phyloP scores from a whole-genome alignment of 2,888 invertebrate genomes.

The Aphrophora alni region DNA sequence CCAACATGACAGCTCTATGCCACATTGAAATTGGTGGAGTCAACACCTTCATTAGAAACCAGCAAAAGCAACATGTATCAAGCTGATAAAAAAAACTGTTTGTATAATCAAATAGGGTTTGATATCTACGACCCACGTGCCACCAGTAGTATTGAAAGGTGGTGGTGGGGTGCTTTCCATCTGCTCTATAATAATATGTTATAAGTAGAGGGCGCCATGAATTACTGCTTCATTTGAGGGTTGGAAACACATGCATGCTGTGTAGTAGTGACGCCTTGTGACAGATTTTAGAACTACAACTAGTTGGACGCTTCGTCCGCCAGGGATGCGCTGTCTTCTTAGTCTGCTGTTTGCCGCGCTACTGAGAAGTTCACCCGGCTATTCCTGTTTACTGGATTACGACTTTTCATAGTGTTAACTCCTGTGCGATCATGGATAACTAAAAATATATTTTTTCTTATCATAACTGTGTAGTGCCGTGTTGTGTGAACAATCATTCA shows the following conservation, averaged over 20 bases:
- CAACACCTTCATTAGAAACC: too few relatives aligned
- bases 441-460: constrained; percentile 9
- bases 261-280: constrained; percentile 35
- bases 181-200: constrained; percentile 37
- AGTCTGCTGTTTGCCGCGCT: constrained; percentile 37
- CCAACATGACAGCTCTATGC: too few relatives aligned
- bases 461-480: constrained; percentile 23
- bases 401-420: constrained; percentile 19
- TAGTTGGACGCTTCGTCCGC: constrained; percentile 22
- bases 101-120: neutral
- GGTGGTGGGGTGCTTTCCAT: constrained; percentile 20
- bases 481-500: constrained; percentile 15
- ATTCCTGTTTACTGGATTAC: constrained; percentile 16
- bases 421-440: constrained; percentile 38
- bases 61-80: too few relatives aligned
- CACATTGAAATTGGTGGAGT: too few relatives aligned
- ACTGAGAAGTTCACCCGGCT: constrained; percentile 2
- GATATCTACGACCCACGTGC: neutral
- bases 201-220: constrained; percentile 36
- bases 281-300: constrained; percentile 31
- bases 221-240: constrained; percentile 30
- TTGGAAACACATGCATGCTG: constrained; percentile 30
- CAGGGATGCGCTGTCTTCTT: constrained; percentile 26
- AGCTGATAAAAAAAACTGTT: neutral
- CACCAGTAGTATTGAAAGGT: neutral